Evolutionary conservation across 2,113 vertebrate species (phyloP).

Genomic region (Pygoscelis antarcticus): DNA sequence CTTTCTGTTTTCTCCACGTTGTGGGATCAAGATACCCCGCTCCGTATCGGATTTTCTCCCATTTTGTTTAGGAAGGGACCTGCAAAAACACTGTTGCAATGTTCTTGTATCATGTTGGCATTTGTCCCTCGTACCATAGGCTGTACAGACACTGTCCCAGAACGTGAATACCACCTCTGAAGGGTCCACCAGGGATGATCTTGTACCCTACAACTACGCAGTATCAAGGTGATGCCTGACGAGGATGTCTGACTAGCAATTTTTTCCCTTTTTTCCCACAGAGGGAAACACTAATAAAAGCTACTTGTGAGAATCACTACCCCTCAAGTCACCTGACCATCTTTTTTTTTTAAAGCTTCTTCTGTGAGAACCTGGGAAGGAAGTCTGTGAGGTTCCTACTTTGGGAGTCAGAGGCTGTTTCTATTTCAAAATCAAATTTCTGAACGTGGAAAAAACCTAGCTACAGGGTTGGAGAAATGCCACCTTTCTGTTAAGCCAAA

Average conservation of each 20-base stretch:
- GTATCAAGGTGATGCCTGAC: not conserved
- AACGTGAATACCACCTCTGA: not conserved
- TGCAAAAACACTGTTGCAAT: not conserved
- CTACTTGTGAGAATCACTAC: not conserved
- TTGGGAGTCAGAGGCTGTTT: not conserved
- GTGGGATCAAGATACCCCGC: conserved; percentile 72
- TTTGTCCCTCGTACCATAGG: not conserved
- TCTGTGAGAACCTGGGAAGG: not conserved
- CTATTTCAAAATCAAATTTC: not conserved
- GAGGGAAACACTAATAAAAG: not conserved
- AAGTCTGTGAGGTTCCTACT: not conserved
- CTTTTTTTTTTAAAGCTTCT: not conserved
- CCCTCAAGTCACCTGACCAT: not conserved
- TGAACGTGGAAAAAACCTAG: not conserved
- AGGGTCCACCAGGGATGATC: not conserved
- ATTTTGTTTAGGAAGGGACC: not conserved
- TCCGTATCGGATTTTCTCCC: conserved; percentile 57
- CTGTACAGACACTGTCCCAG: not conserved
- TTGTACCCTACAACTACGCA: not conserved
- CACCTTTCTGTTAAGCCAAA: not conserved
- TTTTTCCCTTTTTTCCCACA: too few relatives aligned
- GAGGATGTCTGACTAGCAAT: not conserved
- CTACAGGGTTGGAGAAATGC: not conserved
- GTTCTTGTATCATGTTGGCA: not conserved
- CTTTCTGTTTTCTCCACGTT: conserved; percentile 64